These are phyloP conservation scores for Argyresthia goedartella DNA, from an alignment of 2,888 invertebrate genomes.

Conservation along the genomic window DNA sequence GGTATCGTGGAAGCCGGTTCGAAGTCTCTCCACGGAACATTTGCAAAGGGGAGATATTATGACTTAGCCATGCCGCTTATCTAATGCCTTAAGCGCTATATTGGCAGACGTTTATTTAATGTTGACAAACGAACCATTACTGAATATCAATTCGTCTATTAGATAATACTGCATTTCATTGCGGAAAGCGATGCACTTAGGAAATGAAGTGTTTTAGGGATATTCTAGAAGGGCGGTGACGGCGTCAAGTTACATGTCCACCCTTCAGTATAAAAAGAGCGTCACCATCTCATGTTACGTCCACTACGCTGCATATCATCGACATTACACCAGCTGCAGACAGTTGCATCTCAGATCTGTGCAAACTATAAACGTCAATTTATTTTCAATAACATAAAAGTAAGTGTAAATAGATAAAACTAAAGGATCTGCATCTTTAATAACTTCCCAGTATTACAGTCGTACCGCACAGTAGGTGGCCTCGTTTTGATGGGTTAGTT, in stretches of 20 bases:
- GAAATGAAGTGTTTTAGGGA: constrained; percentile 53
- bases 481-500: too few species aligned
- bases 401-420: too few species aligned
- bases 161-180: constrained; percentile 37
- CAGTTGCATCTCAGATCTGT: too few species aligned
- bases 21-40: constrained; percentile 5
- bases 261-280: constrained; percentile 59
- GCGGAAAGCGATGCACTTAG: constrained; percentile 43
- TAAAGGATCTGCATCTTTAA: too few species aligned
- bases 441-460: too few species aligned
- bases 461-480: too few species aligned
- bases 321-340: too few species aligned
- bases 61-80: too few species aligned
- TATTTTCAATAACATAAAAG: too few species aligned
- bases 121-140: constrained; percentile 3
- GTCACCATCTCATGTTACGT: constrained; percentile 42
- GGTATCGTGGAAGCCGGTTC: constrained; percentile 22
- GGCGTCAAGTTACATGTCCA: constrained; percentile 47
- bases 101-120: not conserved
- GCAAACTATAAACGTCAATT: too few species aligned
- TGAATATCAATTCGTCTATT: not conserved
- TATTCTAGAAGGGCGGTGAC: constrained; percentile 30
- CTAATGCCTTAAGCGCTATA: too few species aligned
- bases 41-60: not conserved
- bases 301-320: constrained; percentile 9